Base-by-base conservation (phyloP, 1,140 invertebrate species). In the Stenopsyche tienmushanensis region DNA sequence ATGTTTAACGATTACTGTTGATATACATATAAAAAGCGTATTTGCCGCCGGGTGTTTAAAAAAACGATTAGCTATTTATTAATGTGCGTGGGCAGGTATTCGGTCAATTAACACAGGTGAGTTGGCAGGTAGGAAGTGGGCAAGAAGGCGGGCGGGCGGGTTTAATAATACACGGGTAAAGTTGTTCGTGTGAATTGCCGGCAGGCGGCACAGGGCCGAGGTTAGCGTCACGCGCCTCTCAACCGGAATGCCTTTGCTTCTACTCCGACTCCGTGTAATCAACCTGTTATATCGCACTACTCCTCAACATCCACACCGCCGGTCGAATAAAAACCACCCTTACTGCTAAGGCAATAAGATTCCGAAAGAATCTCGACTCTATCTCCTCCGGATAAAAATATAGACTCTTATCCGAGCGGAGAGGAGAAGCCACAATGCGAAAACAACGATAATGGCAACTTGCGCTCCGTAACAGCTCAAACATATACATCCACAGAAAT, bases 91-190 rank as follows among this genome's bases (percentile, higher is more conserved):
- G 44, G 44, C 44, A 8, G 53, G 53, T 25, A 25, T 57, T 39
- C 26, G 53, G 53, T 57, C 53, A 57, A 57, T 57, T 57, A 57
- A 57, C 53, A 18, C 53, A 57, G 53, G 53, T 57, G 26, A 41
- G 53, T 42, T 17, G 53, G 26, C 53, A 57, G 53, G 53, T 53
- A 57, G 53, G 53, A 39, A 57, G 26, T 57, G 53, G 53, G 26
- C 53, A 42, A 29, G 26, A 2, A 57, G 29, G 10, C 20, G 34
- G 13, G 53, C 53, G 17, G 18, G 34, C 34, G 13, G 9, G 20
- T 10, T 9, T 8, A 15, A 7, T 20, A 18, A 18, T 20, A 47
- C 8, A 7, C 7, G 17, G 10, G 44, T 47, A 47, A 18, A 47
- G 44, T 47, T 47, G 44, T 20, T 47, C 53, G 53, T 57, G 53